phyloP scores from a whole-genome alignment of 2,113 vertebrate species.

The Marmota monax region DNA sequence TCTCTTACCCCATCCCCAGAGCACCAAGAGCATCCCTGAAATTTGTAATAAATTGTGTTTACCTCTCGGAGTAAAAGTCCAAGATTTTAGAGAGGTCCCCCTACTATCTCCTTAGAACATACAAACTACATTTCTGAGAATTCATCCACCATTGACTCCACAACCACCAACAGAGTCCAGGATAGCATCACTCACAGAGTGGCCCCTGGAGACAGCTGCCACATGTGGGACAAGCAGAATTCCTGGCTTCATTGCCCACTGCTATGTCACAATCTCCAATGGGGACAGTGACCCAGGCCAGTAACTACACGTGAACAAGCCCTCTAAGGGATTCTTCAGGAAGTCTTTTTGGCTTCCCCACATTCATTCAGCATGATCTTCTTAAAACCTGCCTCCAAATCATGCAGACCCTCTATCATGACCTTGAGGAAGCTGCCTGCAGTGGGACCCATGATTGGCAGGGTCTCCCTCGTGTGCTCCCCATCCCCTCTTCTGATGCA shows the following conservation, averaged over 20 bases:
- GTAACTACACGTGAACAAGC: not conserved
- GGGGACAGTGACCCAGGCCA: not conserved
- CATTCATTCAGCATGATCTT: not conserved
- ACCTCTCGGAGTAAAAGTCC: not conserved
- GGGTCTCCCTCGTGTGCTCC: fast-evolving
- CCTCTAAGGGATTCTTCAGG: not conserved
- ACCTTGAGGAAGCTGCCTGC: not conserved
- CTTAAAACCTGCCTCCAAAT: not conserved
- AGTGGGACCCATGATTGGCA: not conserved
- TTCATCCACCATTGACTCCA: not conserved
- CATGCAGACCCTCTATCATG: not conserved
- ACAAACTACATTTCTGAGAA: not conserved
- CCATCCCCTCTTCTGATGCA: not conserved
- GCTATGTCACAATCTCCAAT: not conserved
- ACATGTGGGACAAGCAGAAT: fast-evolving
- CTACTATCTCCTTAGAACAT: not conserved
- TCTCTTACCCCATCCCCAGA: not conserved
- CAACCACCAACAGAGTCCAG: fast-evolving
- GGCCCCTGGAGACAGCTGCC: not conserved
- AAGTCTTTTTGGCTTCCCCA: not conserved
- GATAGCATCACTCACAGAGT: not conserved
- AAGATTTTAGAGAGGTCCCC: not conserved
- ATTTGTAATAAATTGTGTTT: not conserved
- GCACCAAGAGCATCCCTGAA: not conserved
- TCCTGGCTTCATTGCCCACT: fast-evolving